phyloP scores from a whole-genome alignment of 1,140 invertebrate species.

The Zaprionus ornatus region DNA sequence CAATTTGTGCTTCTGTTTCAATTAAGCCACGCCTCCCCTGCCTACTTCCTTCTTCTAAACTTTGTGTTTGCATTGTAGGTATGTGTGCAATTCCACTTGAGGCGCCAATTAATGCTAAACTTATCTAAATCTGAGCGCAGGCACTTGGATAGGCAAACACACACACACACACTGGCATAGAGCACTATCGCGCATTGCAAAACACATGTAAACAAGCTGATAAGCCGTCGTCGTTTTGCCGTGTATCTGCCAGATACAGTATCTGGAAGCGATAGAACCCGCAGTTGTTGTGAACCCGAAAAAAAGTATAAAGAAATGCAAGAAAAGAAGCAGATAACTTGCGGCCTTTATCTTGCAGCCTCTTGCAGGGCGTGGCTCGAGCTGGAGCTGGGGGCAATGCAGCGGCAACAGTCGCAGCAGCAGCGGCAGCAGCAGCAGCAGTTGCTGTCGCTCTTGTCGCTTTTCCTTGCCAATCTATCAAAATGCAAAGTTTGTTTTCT shows the following conservation, averaged over 20 bases:
- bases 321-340: conserved; percentile 13
- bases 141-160: conserved; percentile 44
- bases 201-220: conserved; percentile 57
- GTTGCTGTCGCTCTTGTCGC: conserved; percentile 19
- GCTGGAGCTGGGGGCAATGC: neutral
- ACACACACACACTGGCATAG: neutral
- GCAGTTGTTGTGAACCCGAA: conserved; percentile 35
- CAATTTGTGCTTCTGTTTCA: neutral
- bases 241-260: conserved; percentile 65
- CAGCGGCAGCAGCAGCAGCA: neutral
- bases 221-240: conserved; percentile 31
- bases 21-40: neutral
- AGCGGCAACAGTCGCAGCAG: conserved; percentile 3
- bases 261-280: conserved; percentile 49
- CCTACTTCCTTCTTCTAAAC: neutral
- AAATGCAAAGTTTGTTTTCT: conserved; percentile 39
- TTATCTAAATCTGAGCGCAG: conserved; percentile 16
- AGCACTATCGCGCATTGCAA: conserved; percentile 34
- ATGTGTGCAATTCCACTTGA: conserved; percentile 23
- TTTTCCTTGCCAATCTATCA: conserved; percentile 62
- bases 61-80: neutral
- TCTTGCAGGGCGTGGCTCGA: neutral
- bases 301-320: conserved; percentile 17
- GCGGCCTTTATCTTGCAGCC: conserved; percentile 35
- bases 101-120: conserved; percentile 4